Evolutionary conservation across 1,140 invertebrate species (phyloP), one percentile per base, ranked within the genome.

Genomic region (Diabrotica virgifera): DNA sequence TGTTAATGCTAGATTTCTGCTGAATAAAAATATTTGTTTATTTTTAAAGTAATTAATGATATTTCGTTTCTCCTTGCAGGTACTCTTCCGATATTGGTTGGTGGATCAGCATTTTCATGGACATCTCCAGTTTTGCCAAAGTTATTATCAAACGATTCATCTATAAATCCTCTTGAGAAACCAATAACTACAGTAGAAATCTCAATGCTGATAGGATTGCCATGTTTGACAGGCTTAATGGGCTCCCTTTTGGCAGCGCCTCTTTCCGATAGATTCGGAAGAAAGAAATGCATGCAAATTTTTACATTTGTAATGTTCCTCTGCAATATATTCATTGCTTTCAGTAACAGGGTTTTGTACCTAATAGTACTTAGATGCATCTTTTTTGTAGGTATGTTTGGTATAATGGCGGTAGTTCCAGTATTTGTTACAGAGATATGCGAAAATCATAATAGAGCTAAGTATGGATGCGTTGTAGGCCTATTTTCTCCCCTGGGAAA

Each of bases 181-280:
- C 62, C 68, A 3, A 55, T 85, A 6, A 82, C 79, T 0, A 36
- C 65, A 0, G 81, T 84, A 1, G 80, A 91, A 72, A 78, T 80
- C 55, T 89, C 92, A 0, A 95, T 91, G 92, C 89, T 95, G 65
- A 90, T 89, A 0, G 91, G 90, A 0, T 77, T 95, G 6, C 80
- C 94, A 58, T 85, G 90, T 0, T 73, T 95, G 13, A 92, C 92
- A 7, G 90, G 91, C 14, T 81, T 92, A 13, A 52, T 69, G 35
- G 70, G 70, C 5, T 64, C 72, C 3, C 35, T 68, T 3, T 10
- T 69, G 0, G 73, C 80, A 13, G 78, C 79, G 5, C 59, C 73
- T 24, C 37, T 77, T 0, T 37, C 58, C 5, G 46, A 59, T 24
- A 14, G 53, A n/a, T 35, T 53, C 0, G 82, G 82, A 5, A 71